phyloP scores from a whole-genome alignment of 2,888 invertebrate genomes.

The Volucella bombylans region DNA sequence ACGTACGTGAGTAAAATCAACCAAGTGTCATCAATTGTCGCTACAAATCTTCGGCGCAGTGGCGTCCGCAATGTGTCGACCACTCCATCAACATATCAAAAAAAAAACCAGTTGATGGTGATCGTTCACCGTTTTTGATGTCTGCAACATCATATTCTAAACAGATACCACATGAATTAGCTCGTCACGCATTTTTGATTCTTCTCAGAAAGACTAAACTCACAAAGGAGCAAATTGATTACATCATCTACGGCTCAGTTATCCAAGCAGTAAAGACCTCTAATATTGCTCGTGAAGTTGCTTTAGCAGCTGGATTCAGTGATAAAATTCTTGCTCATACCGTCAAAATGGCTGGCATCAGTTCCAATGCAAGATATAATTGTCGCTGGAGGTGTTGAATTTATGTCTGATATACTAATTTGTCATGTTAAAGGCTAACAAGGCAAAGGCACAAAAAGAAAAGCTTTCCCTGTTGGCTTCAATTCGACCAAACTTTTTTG shows the following conservation, averaged over 20 bases:
- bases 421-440: conserved; percentile 94
- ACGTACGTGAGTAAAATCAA: conserved; percentile 65
- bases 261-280: no score
- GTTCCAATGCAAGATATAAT: conserved; percentile 96
- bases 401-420: conserved; percentile 99
- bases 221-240: no score
- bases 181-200: conserved; percentile 93
- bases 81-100: conserved; percentile 63
- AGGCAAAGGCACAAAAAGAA: conserved; percentile 93
- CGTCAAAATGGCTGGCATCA: conserved; percentile 99
- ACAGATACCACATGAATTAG: conserved; percentile 98
- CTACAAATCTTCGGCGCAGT: conserved; percentile 64
- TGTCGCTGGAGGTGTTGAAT: conserved; percentile 98
- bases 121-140: conserved; percentile 96
- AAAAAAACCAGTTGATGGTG: conserved; percentile 91
- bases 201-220: no score
- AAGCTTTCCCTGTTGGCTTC: conserved; percentile 88
- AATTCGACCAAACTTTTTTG: conserved; percentile 88
- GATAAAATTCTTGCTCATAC: conserved; percentile 97
- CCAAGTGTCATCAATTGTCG: conserved; percentile 58
- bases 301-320: conserved; percentile 94
- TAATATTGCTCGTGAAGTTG: no score
- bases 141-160: conserved; percentile 96
- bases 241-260: no score
- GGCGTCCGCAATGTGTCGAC: conserved; percentile 72